A percentile compares a stretch with the other conserved stretches of the same genome.
Evolutionary conservation across 2,113 vertebrate species (phyloP).

Genomic region (Takifugu bimaculatus): DNA sequence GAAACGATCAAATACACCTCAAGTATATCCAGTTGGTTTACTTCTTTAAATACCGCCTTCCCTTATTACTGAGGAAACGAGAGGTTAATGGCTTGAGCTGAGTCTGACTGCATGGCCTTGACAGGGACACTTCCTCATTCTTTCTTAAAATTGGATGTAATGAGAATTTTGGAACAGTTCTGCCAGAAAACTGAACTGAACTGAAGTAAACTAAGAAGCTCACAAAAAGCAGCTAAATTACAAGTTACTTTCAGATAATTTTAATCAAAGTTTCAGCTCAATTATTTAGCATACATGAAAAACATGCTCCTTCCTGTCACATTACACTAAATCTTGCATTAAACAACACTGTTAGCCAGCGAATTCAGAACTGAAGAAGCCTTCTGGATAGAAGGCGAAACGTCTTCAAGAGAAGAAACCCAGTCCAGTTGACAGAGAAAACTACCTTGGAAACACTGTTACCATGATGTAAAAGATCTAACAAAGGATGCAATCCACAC

Average conservation of each 20-base stretch:
- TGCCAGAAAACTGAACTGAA: too few species aligned
- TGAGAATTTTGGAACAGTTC: too few species aligned
- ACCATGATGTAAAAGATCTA: not conserved
- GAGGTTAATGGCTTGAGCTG: not conserved
- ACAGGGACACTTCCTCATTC: not conserved
- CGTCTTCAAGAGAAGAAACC: too few species aligned
- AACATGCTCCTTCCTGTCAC: not conserved
- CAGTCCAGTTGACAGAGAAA: too few species aligned
- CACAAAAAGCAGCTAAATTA: too few species aligned
- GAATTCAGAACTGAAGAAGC: too few species aligned
- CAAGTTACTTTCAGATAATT: not conserved
- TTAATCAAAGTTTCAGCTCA: not conserved
- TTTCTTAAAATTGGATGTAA: too few species aligned
- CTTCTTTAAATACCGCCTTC: not conserved
- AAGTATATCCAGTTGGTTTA: not conserved
- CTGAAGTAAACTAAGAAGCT: too few species aligned
- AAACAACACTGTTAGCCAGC: too few species aligned
- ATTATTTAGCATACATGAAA: not conserved
- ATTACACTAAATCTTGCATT: not conserved
- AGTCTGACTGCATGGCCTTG: not conserved
- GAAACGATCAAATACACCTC: not conserved
- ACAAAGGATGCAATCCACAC: not conserved
- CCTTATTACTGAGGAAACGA: slow-evolving; percentile 7
- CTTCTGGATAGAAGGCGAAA: too few species aligned
- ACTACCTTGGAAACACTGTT: not conserved